Percentiles rank a stretch among this genome's conserved stretches.
Evolutionary conservation across 2,888 invertebrate genomes (phyloP).

Genomic region (Megaustenia siamemsis): DNA sequence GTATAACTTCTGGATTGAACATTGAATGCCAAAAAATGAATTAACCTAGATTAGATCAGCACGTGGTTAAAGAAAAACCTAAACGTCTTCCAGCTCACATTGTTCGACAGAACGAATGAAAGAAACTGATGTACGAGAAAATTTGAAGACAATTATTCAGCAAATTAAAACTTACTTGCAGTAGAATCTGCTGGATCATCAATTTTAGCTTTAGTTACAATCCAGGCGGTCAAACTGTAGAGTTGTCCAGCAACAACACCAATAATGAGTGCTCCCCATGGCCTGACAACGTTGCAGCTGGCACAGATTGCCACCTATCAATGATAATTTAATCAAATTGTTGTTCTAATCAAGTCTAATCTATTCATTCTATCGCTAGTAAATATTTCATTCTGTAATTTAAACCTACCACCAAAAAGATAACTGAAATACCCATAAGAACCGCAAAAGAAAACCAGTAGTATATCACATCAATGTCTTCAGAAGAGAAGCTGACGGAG

Average conservation of each 20-base stretch:
- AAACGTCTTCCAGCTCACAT: not conserved
- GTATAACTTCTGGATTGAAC: too few species aligned
- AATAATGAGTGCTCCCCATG: conserved; percentile 80
- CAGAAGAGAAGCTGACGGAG: too few species aligned
- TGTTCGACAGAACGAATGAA: not conserved
- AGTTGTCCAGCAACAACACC: conserved; percentile 80
- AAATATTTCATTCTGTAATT: too few species aligned
- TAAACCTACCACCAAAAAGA: too few species aligned
- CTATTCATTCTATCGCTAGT: not conserved
- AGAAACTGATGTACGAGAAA: not conserved
- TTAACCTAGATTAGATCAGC: too few species aligned
- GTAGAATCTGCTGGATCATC: conserved; percentile 83
- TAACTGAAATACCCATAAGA: too few species aligned
- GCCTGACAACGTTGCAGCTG: conserved; percentile 80
- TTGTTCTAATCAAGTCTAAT: not conserved
- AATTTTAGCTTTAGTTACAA: conserved; percentile 73
- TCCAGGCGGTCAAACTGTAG: conserved; percentile 76
- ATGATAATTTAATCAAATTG: not conserved
- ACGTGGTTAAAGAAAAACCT: not conserved
- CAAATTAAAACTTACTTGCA: conserved; percentile 63
- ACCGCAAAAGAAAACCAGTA: too few species aligned
- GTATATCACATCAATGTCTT: too few species aligned
- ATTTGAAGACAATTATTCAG: not conserved
- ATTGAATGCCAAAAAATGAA: too few species aligned
- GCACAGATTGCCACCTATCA: conserved; percentile 80